phyloP scores from a whole-genome alignment of 2,113 vertebrate genomes.

The Todiramphus saurophagus region DNA sequence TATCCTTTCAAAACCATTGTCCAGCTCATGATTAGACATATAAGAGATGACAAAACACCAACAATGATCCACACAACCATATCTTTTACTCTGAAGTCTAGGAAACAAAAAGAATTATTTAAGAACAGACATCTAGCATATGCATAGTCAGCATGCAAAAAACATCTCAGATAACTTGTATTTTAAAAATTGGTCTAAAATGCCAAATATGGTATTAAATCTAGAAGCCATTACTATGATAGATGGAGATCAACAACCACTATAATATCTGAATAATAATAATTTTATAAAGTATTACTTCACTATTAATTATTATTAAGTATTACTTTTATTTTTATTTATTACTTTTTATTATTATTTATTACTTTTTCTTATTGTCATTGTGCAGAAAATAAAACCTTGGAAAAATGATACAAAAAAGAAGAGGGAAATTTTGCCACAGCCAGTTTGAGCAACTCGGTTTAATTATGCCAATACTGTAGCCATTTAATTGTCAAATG shows the following conservation, averaged over 20 bases:
- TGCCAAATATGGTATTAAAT: background rate
- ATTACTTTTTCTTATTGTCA: background rate
- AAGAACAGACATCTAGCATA: background rate
- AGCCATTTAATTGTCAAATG: background rate
- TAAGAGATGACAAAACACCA: conserved; percentile 76
- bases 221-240: background rate
- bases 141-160: background rate
- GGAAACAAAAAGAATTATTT: conserved; percentile 52
- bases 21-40: conserved; percentile 84
- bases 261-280: background rate
- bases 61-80: conserved; percentile 85
- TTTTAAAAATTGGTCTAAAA: background rate
- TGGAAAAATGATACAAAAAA: background rate
- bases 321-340: background rate
- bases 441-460: background rate
- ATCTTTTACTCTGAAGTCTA: conserved; percentile 79
- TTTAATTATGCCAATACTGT: background rate
- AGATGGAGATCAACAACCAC: background rate
- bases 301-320: background rate
- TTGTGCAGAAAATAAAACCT: background rate
- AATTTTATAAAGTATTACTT: background rate
- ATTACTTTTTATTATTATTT: background rate
- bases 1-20: conserved; percentile 82
- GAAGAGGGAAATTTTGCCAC: background rate
- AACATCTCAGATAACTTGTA: background rate